Percentiles rank a stretch among this genome's conserved stretches.
Evolutionary conservation across 1,140 invertebrate genomes (phyloP).

Genomic region (Mycetomoellerius zeteki): DNA sequence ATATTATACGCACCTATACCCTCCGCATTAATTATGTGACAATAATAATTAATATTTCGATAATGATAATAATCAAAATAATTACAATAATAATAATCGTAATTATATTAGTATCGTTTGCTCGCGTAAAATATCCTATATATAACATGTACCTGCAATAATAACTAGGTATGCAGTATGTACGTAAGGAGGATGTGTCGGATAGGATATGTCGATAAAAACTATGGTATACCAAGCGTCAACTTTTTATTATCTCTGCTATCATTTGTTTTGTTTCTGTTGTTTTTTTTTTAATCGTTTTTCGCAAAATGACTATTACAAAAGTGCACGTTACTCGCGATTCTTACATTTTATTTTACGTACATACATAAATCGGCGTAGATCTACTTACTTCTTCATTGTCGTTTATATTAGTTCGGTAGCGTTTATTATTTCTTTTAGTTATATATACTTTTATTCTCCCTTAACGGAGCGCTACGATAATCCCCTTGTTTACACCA

Average conservation of each 20-base stretch:
- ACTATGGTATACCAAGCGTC: constrained; percentile 84
- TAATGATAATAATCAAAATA: constrained; percentile 61
- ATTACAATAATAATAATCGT: constrained; percentile 63
- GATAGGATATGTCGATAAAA: constrained; percentile 86
- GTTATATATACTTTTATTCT: constrained; percentile 61
- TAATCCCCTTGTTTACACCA: constrained; percentile 67
- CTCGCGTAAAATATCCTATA: constrained; percentile 85
- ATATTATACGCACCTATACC: constrained; percentile 83
- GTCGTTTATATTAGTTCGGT: constrained; percentile 77
- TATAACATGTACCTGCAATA: constrained; percentile 77
- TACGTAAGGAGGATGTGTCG: constrained; percentile 85
- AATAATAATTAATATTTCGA: constrained; percentile 72
- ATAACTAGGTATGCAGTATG: constrained; percentile 83
- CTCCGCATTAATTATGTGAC: constrained; percentile 74
- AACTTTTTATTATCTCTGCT: constrained; percentile 73
- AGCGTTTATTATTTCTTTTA: constrained; percentile 70
- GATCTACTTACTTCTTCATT: constrained; percentile 80
- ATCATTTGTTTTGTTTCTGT: constrained; percentile 70
- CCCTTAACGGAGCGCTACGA: constrained; percentile 73
- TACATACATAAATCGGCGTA: constrained; percentile 80
- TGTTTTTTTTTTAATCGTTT: constrained; percentile 67
- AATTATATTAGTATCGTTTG: constrained; percentile 81
- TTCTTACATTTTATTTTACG: constrained; percentile 74
- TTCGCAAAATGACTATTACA: constrained; percentile 78
- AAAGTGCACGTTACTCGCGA: constrained; percentile 77